Evolutionary conservation across 1,140 invertebrate species (phyloP).

Genomic region (Drosophila miranda): DNA sequence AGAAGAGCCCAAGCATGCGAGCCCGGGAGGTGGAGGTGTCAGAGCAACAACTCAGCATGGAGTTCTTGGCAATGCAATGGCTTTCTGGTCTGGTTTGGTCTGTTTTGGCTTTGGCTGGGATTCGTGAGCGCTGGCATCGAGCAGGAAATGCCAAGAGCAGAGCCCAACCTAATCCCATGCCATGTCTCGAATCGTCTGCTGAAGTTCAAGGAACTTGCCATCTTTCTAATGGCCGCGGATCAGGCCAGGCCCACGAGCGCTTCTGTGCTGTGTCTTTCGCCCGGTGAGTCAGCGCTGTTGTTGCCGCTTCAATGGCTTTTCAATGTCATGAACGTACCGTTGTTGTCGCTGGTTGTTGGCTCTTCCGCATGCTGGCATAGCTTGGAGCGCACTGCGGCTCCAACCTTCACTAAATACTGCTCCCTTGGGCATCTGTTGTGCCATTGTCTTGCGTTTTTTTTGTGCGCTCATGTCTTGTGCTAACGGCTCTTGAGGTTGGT

Average conservation of each 20-base stretch:
- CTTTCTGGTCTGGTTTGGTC: background rate
- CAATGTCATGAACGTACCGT: constrained; percentile 67
- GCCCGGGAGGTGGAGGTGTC: too few species aligned
- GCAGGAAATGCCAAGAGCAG: constrained; percentile 52
- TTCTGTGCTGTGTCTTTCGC: constrained; percentile 40
- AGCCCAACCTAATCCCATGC: constrained; percentile 41
- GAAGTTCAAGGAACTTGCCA: constrained; percentile 73
- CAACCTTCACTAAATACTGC: constrained; percentile 39
- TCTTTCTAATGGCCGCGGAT: constrained; percentile 55
- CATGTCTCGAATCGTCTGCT: constrained; percentile 4
- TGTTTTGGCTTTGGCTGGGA: constrained; percentile 25
- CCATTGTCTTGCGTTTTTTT: constrained; percentile 53
- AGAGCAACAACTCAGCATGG: constrained; percentile 1
- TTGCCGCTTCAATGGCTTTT: constrained; percentile 54
- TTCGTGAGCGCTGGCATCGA: constrained; percentile 9
- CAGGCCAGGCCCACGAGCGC: constrained; percentile 22
- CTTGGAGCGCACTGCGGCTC: constrained; percentile 10
- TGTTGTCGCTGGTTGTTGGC: constrained; percentile 4
- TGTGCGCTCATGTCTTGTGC: constrained; percentile 52
- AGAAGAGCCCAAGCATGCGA: constrained; percentile 12
- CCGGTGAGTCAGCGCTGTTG: constrained; percentile 23
- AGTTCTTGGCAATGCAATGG: constrained; percentile 57
- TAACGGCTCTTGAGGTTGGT: constrained; percentile 47
- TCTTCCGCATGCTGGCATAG: constrained; percentile 60
- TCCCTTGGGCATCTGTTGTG: constrained; percentile 61